A percentile compares a stretch with the other conserved stretches of the same genome.
Conservation (phyloP, 1,140 invertebrate species). For the Gryon sp. region DNA sequence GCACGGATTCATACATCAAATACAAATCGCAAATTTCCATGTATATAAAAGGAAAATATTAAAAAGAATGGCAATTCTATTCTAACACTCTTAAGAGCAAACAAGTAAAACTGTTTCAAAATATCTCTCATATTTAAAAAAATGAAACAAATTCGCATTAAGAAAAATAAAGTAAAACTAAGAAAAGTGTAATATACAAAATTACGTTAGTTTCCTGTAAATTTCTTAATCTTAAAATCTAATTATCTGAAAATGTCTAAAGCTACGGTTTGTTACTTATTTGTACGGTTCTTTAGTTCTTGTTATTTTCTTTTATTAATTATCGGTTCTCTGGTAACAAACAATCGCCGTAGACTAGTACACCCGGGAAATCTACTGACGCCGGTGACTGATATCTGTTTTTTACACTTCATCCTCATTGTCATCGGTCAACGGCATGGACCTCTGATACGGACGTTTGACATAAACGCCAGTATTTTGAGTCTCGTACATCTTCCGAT, state of each 20-base stretch:
- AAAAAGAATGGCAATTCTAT: background rate
- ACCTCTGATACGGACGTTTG: constrained; percentile 68
- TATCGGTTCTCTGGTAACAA: constrained; percentile 9
- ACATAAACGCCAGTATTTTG: constrained; percentile 65
- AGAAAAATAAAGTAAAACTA: background rate
- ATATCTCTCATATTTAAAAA: background rate
- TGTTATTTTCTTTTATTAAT: background rate
- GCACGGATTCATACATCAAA: background rate
- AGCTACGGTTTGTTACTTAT: constrained; percentile 36
- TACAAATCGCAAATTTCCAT: background rate
- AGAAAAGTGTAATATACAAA: background rate
- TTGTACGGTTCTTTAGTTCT: constrained; percentile 14
- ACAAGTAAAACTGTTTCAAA: background rate
- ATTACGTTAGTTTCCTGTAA: constrained; percentile 1
- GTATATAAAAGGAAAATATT: no score
- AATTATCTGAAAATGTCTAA: constrained; percentile 16
- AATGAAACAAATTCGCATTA: no score
- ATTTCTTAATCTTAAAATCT: background rate
- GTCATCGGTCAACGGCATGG: constrained; percentile 56
- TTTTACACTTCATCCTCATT: constrained; percentile 62
- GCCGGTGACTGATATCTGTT: background rate
- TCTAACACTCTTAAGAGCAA: background rate
- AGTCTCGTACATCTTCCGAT: constrained; percentile 77
- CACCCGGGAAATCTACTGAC: constrained; percentile 13
- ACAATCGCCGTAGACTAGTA: constrained; percentile 37